These are phyloP conservation scores for Microtus oregoni DNA, from an alignment of 2,113 vertebrate genomes.

Conservation along the genomic window DNA sequence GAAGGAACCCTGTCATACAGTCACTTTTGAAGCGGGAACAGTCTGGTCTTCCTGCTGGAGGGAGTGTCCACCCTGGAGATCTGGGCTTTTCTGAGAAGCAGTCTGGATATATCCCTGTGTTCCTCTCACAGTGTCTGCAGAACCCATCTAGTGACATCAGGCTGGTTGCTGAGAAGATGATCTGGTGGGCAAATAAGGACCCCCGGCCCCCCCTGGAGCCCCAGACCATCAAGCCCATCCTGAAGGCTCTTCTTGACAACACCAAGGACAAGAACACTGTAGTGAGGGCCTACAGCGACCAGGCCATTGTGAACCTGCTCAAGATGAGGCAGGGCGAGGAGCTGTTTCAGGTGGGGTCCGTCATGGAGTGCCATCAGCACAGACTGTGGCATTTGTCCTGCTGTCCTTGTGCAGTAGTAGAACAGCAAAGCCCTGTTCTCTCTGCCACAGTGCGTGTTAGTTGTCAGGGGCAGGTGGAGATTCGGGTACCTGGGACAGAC, in stretches of 20 bases:
- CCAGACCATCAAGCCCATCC: slow-evolving; percentile 92
- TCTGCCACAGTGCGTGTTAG: accelerated
- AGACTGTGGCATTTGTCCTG: accelerated
- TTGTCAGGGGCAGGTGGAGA: neutral
- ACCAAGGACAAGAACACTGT: slow-evolving; percentile 99
- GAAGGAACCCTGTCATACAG: neutral
- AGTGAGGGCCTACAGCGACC: slow-evolving; percentile 96
- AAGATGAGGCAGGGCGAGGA: slow-evolving; percentile 93
- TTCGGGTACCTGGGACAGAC: neutral
- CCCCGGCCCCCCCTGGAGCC: slow-evolving; percentile 91
- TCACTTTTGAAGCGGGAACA: neutral
- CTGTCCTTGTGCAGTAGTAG: neutral
- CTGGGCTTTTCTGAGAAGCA: neutral
- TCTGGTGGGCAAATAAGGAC: slow-evolving; percentile 97
- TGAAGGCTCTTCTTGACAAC: slow-evolving; percentile 98
- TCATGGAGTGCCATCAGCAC: too few species aligned
- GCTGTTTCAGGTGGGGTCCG: slow-evolving; percentile 92
- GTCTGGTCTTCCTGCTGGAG: neutral
- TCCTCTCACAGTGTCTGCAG: slow-evolving; percentile 93
- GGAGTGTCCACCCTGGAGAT: neutral
- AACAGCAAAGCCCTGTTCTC: neutral
- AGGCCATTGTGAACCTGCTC: slow-evolving; percentile 96
- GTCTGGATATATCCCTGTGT: neutral
- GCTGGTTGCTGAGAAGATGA: slow-evolving; percentile 95
- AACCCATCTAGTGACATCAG: slow-evolving; percentile 98